Conservation (phyloP, 2,113 vertebrate species). For the Salvator merianae region DNA sequence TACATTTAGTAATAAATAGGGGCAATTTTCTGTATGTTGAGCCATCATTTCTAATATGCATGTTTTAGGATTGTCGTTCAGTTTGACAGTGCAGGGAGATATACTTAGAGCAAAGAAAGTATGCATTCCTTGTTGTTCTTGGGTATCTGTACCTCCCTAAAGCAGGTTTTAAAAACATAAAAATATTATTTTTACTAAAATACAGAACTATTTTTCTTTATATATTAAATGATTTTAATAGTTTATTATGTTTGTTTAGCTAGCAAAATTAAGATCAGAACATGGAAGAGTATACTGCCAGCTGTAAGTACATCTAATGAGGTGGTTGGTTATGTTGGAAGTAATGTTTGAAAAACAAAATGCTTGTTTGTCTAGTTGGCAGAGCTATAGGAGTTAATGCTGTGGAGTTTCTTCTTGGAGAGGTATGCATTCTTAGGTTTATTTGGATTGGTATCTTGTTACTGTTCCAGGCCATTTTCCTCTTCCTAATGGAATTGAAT, state of each 20-base stretch:
- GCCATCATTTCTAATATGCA: background rate
- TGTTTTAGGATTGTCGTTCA: background rate
- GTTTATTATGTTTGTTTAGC: background rate
- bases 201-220: background rate
- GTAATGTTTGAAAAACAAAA: background rate
- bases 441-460: slow-evolving; percentile 17
- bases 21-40: background rate
- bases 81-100: too few relatives aligned
- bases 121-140: background rate
- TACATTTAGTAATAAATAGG: background rate
- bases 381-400: background rate
- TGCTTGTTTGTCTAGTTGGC: background rate
- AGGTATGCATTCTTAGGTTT: background rate
- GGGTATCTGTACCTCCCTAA: background rate
- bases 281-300: background rate
- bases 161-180: background rate
- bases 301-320: background rate
- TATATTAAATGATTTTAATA: background rate
- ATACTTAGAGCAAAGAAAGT: background rate
- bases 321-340: background rate
- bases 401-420: background rate
- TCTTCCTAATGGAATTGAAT: background rate
- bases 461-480: background rate
- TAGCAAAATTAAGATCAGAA: background rate
- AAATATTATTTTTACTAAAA: background rate